phyloP scores from a whole-genome alignment of 2,888 invertebrate genomes.

The Petrolisthes manimaculis region DNA sequence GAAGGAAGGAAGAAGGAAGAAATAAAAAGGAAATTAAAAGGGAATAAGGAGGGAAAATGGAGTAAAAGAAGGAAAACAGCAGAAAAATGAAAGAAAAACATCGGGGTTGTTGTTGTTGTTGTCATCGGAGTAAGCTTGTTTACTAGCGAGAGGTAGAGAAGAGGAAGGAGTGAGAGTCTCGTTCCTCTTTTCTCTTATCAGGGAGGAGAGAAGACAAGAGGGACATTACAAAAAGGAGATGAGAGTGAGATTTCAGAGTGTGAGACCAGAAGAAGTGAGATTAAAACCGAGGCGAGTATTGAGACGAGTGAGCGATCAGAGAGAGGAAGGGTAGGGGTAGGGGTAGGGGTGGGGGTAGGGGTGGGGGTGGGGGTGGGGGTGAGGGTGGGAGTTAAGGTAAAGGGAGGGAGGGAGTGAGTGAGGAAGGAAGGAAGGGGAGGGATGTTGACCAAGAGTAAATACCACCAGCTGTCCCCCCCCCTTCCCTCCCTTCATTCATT shows the following conservation, averaged over 20 bases:
- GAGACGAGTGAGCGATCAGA: neutral
- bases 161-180: neutral
- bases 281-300: neutral
- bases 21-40: neutral
- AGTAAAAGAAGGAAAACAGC: neutral
- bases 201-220: neutral
- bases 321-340: neutral
- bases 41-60: neutral
- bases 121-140: neutral
- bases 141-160: neutral
- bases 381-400: neutral
- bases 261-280: neutral
- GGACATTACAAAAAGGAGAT: too few species aligned
- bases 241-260: too few species aligned
- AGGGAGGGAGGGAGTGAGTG: neutral
- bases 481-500: neutral
- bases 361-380: neutral
- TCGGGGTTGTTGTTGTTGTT: neutral
- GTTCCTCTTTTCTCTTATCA: neutral
- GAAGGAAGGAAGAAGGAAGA: neutral
- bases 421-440: neutral
- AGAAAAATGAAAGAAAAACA: neutral
- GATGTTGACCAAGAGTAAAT: neutral
- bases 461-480: slow-evolving; percentile 6
- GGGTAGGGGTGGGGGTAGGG: neutral